Evolutionary conservation across 1,140 invertebrate genomes (phyloP), one percentile per base, ranked within the genome.

Genomic region (Trichomalopsis sarcophagae): DNA sequence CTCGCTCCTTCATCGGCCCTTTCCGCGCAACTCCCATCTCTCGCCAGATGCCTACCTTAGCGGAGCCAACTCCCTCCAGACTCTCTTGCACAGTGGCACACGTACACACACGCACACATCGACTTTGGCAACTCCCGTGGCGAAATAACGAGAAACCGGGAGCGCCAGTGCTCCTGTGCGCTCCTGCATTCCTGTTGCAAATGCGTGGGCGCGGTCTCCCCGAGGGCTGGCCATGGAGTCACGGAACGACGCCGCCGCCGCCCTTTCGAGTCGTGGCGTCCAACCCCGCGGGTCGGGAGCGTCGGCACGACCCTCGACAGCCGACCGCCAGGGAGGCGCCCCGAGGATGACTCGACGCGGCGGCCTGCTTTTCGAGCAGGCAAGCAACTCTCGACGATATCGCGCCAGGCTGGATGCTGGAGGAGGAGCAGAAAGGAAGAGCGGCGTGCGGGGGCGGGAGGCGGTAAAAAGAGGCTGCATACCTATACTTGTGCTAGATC

Each of bases 171-270:
- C 92, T 93, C 92, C 90, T 91, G 85, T 30, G 69, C 84, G 86
- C 88, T 93, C 88, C 92, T 93, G 91, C 88, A 89, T 91, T 93
- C 92, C 92, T 93, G 90, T 88, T 93, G 89, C 92, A 92, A 93
- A 93, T 93, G 92, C 92, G 92, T 93, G 92, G 92, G 92, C 92
- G 92, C 92, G 92, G 92, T 93, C 91, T 93, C 91, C 92, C 91
- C 91, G 92, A 93, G 92, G 92, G 92, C 92, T 91, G 92, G 90
- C 90, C 87, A 87, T 89, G 55, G 55, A 62, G 55, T 62, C 55
- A 5, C 55, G 55, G 55, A 62, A 17, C 89, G 89, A 44, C 27
- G 81, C 71, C 73, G 68, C 3, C 17, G 90, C 90, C 92, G 91
- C 92, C 91, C 91, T 93, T 91, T 91, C 69, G 87, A 85, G 86